Conservation (phyloP, 1,140 invertebrate genomes). For the Drosophila nannoptera region DNA sequence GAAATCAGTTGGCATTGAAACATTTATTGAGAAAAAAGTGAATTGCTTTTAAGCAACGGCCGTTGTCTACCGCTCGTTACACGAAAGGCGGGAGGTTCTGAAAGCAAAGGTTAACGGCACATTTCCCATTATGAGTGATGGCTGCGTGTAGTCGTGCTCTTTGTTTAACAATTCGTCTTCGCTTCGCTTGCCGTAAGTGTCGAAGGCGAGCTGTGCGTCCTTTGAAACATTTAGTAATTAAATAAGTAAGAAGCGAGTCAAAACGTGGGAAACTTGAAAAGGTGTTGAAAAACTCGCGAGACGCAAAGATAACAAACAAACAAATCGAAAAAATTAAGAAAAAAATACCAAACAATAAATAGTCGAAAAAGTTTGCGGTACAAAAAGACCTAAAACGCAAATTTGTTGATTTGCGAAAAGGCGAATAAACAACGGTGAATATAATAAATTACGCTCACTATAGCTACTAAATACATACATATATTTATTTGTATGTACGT, state of each 20-base stretch:
- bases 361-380: slow-evolving; percentile 12
- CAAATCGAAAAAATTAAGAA: background rate
- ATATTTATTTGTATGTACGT: background rate
- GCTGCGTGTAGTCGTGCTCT: slow-evolving; percentile 37
- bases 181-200: background rate
- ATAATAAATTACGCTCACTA: slow-evolving; percentile 44
- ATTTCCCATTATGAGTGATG: slow-evolving; percentile 29
- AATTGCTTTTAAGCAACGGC: slow-evolving; percentile 30
- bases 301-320: slow-evolving; percentile 31
- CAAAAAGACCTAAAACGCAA: slow-evolving; percentile 33
- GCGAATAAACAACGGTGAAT: slow-evolving; percentile 43
- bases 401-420: slow-evolving; percentile 43
- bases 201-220: background rate
- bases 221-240: too few relatives aligned
- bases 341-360: slow-evolving; percentile 1
- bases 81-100: background rate
- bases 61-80: background rate
- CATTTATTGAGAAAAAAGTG: slow-evolving; percentile 31
- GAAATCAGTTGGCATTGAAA: slow-evolving; percentile 48
- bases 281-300: background rate
- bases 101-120: slow-evolving; percentile 16
- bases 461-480: slow-evolving; percentile 19
- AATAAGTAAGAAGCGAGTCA: too few relatives aligned
- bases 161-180: slow-evolving; percentile 3
- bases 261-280: slow-evolving; percentile 26